Evolutionary conservation across 2,113 vertebrate genomes (phyloP).

Genomic region (mouse (Mus musculus)): DNA sequence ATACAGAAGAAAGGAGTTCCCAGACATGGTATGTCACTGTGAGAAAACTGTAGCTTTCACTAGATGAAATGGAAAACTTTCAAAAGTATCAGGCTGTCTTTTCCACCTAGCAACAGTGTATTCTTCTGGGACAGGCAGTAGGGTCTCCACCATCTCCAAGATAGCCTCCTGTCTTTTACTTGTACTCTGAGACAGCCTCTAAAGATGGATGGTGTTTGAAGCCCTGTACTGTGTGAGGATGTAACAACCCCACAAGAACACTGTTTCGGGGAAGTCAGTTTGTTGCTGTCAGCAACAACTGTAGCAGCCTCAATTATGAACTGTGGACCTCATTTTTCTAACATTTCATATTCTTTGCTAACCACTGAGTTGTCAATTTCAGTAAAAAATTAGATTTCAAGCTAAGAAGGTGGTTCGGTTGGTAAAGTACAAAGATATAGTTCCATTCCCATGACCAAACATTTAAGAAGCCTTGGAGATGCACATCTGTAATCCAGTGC

Average conservation of each 20-base stretch:
- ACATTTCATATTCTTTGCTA: background rate
- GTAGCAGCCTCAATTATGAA: background rate
- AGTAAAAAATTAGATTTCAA: background rate
- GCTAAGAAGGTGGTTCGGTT: background rate
- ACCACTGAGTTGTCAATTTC: background rate
- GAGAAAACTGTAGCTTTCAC: background rate
- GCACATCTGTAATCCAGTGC: background rate
- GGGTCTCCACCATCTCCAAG: background rate
- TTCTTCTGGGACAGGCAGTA: rapidly evolving
- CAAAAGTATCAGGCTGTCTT: background rate
- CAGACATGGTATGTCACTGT: background rate
- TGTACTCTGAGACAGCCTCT: too few species aligned
- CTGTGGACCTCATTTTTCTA: background rate
- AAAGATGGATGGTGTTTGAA: background rate
- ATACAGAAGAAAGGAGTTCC: background rate
- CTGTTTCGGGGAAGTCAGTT: background rate
- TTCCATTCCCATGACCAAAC: background rate
- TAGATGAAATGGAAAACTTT: background rate
- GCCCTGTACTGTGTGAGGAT: too few species aligned
- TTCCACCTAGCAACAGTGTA: background rate
- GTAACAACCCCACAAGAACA: background rate
- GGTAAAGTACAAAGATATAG: too few species aligned
- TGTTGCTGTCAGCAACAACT: rapidly evolving
- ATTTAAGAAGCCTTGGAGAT: background rate
- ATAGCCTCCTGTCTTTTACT: background rate